phyloP scores from a whole-genome alignment of 2,113 vertebrate species.

The Vulpes ferrilata region DNA sequence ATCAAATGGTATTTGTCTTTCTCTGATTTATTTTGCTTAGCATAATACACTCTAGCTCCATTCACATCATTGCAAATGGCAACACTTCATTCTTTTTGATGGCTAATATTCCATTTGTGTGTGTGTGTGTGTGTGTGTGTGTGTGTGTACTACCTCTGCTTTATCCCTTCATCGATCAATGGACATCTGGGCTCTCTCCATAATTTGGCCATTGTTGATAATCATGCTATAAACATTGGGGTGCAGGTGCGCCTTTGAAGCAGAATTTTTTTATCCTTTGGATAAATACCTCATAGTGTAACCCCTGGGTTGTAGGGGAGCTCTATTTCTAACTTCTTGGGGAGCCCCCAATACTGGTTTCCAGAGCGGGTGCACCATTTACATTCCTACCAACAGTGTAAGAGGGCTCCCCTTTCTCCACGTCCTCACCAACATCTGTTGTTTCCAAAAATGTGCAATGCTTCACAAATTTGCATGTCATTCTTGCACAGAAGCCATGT shows the following conservation, averaged over 20 bases:
- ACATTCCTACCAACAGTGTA: not conserved
- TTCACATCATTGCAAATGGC: not conserved
- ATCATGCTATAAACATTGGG: not conserved
- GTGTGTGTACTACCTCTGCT: no score
- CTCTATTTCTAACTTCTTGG: not conserved
- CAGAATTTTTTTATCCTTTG: not conserved
- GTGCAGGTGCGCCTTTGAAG: not conserved
- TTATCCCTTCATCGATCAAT: not conserved
- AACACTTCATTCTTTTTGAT: not conserved
- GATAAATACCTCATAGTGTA: not conserved
- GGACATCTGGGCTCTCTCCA: not conserved
- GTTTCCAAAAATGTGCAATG: not conserved
- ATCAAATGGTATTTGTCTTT: not conserved
- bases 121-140: no score
- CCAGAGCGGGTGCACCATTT: not conserved
- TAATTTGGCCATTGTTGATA: not conserved
- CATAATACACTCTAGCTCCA: not conserved
- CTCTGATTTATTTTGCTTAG: not conserved
- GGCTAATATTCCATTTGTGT: not conserved
- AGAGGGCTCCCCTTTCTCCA: not conserved
- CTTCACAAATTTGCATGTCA: not conserved
- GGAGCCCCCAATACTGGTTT: not conserved
- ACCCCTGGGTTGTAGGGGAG: not conserved
- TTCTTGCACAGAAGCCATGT: not conserved
- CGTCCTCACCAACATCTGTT: not conserved